A percentile compares a stretch with the other conserved stretches of the same genome.
phyloP scores from a whole-genome alignment of 23 tunicate genomes.

The Diplosoma virens region DNA sequence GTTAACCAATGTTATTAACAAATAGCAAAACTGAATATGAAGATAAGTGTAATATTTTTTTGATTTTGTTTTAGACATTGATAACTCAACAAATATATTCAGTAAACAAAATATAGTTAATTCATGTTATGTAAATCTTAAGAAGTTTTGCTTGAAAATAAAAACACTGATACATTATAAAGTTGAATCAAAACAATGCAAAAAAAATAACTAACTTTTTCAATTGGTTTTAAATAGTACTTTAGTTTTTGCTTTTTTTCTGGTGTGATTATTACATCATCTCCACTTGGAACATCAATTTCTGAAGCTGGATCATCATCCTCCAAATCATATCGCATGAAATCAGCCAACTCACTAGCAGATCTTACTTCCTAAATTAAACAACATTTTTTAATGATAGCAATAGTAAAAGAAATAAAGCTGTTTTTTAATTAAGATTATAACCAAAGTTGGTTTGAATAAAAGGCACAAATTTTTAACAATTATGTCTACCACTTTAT shows the following conservation, averaged over 20 bases:
- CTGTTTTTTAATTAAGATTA: neutral
- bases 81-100: too few species aligned
- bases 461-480: too few species aligned
- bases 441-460: neutral
- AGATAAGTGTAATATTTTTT: too few species aligned
- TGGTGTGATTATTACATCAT: neutral
- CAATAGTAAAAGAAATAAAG: neutral
- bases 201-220: conserved; percentile 50
- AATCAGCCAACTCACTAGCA: conserved; percentile 88
- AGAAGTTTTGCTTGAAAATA: neutral
- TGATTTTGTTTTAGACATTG: too few species aligned
- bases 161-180: too few species aligned
- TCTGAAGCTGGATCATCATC: conserved; percentile 38
- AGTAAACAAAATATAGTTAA: too few species aligned
- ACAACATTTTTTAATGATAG: neutral
- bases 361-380: conserved; percentile 91
- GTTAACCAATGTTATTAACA: too few species aligned
- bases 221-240: conserved; percentile 78
- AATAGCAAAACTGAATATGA: too few species aligned
- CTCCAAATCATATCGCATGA: conserved; percentile 86
- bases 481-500: too few species aligned
- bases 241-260: conserved; percentile 43
- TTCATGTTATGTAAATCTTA: too few species aligned
- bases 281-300: conserved; percentile 31
- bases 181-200: neutral